Evolutionary conservation across 2,113 vertebrate species (phyloP).

Genomic region (Platichthys stellatus): DNA sequence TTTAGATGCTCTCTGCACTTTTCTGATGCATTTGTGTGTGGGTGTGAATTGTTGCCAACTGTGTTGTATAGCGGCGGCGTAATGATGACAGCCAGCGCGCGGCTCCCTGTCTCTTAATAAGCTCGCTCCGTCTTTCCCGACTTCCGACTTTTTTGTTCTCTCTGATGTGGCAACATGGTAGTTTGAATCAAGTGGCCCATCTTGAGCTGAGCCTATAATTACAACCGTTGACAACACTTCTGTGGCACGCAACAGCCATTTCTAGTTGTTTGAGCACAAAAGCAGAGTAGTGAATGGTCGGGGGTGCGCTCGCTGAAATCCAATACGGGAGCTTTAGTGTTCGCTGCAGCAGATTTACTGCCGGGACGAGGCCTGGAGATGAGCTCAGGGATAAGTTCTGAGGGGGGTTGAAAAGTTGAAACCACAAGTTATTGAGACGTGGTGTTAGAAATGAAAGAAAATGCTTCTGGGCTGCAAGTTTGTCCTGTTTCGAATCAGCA

Average conservation of each 20-base stretch:
- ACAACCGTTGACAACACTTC: constrained; percentile 63
- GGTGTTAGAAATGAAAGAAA: neutral
- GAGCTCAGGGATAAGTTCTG: neutral
- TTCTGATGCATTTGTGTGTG: constrained; percentile 15
- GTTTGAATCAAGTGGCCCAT: constrained; percentile 74
- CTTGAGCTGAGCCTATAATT: constrained; percentile 75
- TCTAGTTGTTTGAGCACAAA: constrained; percentile 43
- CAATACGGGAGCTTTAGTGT: constrained; percentile 36
- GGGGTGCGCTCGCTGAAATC: constrained; percentile 24
- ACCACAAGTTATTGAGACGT: neutral
- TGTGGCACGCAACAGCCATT: constrained; percentile 71
- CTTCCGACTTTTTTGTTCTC: constrained; percentile 70
- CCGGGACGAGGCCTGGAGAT: constrained; percentile 21
- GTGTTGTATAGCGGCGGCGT: constrained; percentile 14
- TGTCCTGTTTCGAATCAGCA: neutral
- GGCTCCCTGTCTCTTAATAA: constrained; percentile 63
- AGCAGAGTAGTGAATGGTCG: constrained; percentile 32
- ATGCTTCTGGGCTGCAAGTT: constrained; percentile 1
- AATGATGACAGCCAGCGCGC: constrained; percentile 71
- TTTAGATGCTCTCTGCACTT: too few relatives aligned
- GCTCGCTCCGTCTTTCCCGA: constrained; percentile 35
- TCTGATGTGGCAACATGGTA: constrained; percentile 75
- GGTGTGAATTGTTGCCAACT: constrained; percentile 17
- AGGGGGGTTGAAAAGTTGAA: constrained; percentile 1
- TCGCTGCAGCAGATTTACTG: constrained; percentile 37